Evolutionary conservation across 92 coral and sea anemone species (phyloP), one percentile per base, ranked within the genome.

Genomic region (Actinernus sp.): DNA sequence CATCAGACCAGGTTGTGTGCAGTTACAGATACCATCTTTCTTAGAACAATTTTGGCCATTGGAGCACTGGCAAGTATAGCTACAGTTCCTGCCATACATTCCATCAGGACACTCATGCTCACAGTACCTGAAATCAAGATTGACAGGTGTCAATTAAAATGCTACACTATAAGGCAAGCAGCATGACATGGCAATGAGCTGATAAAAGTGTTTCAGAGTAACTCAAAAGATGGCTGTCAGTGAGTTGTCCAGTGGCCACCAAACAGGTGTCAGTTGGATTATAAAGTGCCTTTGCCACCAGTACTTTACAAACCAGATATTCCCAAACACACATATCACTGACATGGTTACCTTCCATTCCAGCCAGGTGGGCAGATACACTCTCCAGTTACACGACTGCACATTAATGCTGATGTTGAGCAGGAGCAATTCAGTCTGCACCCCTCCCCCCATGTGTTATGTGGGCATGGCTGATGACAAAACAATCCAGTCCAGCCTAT

Each of bases 401-500:
- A 94, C 33, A 61, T 80, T 74, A 79, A 22, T 23, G 98, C 94
- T 10, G 80, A 45, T 26, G 63, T 73, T 17, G 76, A 27, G 71
- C 98, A 94, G 0, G 70, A 61, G 40, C 98, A 94, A 53, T 76
- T 78, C 47, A 33, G 28, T 2, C 47, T 3, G 52, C 98, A 94
- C 31, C 72, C 78, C 43, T 24, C 41, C 4, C 98, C 98, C 98
- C 98, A 94, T n/a, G 63, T 28, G 29, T 79, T 84, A 66, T 58
- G 74, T 6, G 69, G 61, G 51, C 98, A 94, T 26, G 86, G 95
- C 73, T 78, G 78, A 25, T 91, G 81, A 73, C 98, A 94, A 40
- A 87, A 74, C 26, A 26, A 31, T 38, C 98, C 98, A 12, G 65
- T 71, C 98, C 98, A 94, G 0, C 98, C 98, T 31, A 65, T 34